Base-by-base conservation (phyloP, 1,140 invertebrate genomes). In the Melanaphis sacchari region DNA sequence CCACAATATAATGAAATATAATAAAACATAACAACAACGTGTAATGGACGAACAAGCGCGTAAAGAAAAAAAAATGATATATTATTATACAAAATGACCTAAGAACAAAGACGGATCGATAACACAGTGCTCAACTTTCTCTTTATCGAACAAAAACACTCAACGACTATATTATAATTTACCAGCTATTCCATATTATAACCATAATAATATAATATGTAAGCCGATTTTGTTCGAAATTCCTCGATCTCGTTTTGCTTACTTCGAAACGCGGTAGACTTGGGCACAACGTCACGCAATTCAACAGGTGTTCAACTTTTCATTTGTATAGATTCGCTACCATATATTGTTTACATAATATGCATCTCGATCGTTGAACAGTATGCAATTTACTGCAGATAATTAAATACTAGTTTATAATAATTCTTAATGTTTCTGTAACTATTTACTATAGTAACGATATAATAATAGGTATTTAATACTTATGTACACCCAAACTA, bases 91-190 rank as follows among this genome's bases (percentile, higher is more conserved):
- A n/a, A 76, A 40, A 54, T 54, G 22, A 89, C 88, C 22, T 40
- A 26, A 89, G 88, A 89, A 89, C 88, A 89, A 89, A 89, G 88
- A 89, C 88, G 49, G 49, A 89, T 89, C 88, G 88, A 89, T 89
- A 89, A 38, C 21, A 89, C 36, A 5, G 46, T 40, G 88, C 38
- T 54, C 26, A 26, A 89, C 88, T 89, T 89, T 89, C 88, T 89
- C 88, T 89, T 89, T 89, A 38, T 52, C 49, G 36, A 89, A 89
- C 49, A 89, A 89, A 88, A 54, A 88, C 88, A 54, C 88, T 49
- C 22, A 18, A 85, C 82, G 38, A 85, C 82, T 11, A 85, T 41
- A 26, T 85, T 41, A 41, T 85, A 85, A 40, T 38, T 38, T 84
- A 41, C n/a, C 81, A 76, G 59, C 59, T 84, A 84, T 84, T n/a